These are phyloP conservation scores for Tricholaema leucomelas DNA, from an alignment of 2,113 vertebrate genomes.

Conservation along the genomic window DNA sequence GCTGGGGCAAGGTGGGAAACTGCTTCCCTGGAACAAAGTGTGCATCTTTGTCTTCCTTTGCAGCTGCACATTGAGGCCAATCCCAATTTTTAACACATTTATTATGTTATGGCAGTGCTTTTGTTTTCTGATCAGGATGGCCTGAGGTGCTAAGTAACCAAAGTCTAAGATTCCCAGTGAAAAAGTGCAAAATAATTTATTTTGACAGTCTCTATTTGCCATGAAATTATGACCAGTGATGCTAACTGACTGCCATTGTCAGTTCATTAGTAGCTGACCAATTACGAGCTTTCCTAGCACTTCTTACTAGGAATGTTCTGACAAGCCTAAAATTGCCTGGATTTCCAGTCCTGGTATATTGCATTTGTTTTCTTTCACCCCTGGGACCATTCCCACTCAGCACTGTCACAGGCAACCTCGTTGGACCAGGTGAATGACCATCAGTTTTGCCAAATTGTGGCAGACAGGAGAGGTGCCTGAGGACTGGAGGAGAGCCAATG, in stretches of 20 bases:
- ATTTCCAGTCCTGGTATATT: background rate
- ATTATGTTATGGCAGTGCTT: background rate
- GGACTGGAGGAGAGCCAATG: too few relatives aligned
- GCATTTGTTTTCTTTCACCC: background rate
- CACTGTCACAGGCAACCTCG: background rate
- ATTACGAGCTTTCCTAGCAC: constrained; percentile 8
- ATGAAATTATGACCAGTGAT: constrained; percentile 38
- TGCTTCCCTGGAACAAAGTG: background rate
- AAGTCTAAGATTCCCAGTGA: background rate
- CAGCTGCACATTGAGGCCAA: background rate
- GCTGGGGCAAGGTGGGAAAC: background rate
- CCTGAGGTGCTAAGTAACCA: background rate
- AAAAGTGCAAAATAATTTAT: constrained; percentile 20
- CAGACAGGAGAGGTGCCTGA: too few relatives aligned
- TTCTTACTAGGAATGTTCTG: background rate
- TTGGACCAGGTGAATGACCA: background rate
- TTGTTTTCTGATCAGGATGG: constrained; percentile 22
- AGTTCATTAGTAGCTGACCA: background rate
- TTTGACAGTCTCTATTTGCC: constrained; percentile 63
- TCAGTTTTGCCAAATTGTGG: too few relatives aligned
- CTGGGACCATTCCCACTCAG: background rate
- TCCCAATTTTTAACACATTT: background rate
- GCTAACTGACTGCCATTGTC: constrained; percentile 45
- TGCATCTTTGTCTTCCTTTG: background rate
- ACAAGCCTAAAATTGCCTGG: background rate